Base-by-base conservation (phyloP, 2,888 invertebrate species). In the Nectonema munidae region DNA sequence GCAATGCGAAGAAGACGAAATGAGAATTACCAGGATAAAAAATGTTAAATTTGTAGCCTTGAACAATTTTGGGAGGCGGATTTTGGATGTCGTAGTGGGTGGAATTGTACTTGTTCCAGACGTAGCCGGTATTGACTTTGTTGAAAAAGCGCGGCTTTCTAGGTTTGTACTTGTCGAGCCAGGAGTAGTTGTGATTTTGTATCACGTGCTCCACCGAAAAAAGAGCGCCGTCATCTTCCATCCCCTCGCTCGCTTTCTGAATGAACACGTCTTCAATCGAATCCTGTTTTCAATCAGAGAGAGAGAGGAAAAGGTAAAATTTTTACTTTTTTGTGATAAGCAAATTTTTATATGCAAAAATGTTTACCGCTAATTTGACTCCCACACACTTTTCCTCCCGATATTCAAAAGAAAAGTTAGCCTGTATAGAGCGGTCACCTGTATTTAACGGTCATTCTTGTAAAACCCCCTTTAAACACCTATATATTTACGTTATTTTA, bases 81-180 rank as follows among this genome's bases (percentile, higher is more conserved):
- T 99, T 95, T 56, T 99, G 95, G 71, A 89, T 81, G 55, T 95
- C 95, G 57, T 99, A 99, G 60, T 95, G 95, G 2, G 95, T 95
- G 59, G 95, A 95, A 60, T 99, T 99, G 59, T 99, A 99, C 57
- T 99, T 95, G 61, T 95, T 95, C 95, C 95, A 99, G 52, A 99
- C 95, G 58, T 95, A 99, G 13, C 95, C 95, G 3, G 62, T 63
- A 46, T 62, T 61, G 4, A 66, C 64, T 42, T 65, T 55, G 62
- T 99, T 99, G 59, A 95, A 86, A 59, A 95, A 99, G 15, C 89
- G 59, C 1, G 95, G 95, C 52, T 95, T 95, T 34, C 89, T 59
- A 0, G 95, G 95, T 9, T 89, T 61, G 56, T 89, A 95, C 58
- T 89, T 95, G 57, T 95, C 89, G 1, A 83, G 79, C 79, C 89